Conservation (phyloP, 2,888 invertebrate species). For the Pilophorus perplexus region DNA sequence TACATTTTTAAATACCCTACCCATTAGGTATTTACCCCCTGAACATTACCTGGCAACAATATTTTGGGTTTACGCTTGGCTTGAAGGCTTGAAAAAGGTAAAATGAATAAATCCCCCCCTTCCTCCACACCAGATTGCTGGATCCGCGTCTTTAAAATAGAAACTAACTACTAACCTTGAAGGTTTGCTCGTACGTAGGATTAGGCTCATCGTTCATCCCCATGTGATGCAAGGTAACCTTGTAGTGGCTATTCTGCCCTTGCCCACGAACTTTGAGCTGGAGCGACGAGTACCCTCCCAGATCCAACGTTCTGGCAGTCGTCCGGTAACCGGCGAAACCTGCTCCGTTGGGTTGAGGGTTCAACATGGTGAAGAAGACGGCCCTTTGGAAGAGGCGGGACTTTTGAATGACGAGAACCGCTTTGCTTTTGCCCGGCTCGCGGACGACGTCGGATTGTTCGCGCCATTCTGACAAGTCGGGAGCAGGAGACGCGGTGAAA, state of each 20-base stretch:
- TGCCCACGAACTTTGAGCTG: slow-evolving; percentile 60
- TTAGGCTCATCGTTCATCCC: slow-evolving; percentile 35
- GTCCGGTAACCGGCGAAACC: slow-evolving; percentile 64
- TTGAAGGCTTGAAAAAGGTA: too few relatives aligned
- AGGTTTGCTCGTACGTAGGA: slow-evolving; percentile 60
- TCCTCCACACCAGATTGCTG: too few relatives aligned
- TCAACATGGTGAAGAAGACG: slow-evolving; percentile 63
- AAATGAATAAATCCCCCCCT: too few relatives aligned
- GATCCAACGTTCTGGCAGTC: slow-evolving; percentile 55
- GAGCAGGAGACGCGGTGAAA: slow-evolving; percentile 59
- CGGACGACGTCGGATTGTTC: slow-evolving; percentile 66
- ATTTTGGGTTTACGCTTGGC: too few relatives aligned
- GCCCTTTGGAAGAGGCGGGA: slow-evolving; percentile 62
- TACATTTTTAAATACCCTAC: too few relatives aligned
- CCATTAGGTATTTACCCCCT: too few relatives aligned
- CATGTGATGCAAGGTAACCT: slow-evolving; percentile 56
- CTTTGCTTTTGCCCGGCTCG: slow-evolving; percentile 65
- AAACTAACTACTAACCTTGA: slow-evolving; percentile 52
- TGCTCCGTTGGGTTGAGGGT: slow-evolving; percentile 66
- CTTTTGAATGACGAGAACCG: slow-evolving; percentile 59
- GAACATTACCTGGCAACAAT: too few relatives aligned
- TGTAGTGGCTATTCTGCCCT: slow-evolving; percentile 58
- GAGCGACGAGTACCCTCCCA: slow-evolving; percentile 56
- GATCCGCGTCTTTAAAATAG: too few relatives aligned
- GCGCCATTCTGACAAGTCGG: slow-evolving; percentile 54